Conservation (phyloP, 2,113 vertebrate species). For the Boulengeromyrus knoepffleri region DNA sequence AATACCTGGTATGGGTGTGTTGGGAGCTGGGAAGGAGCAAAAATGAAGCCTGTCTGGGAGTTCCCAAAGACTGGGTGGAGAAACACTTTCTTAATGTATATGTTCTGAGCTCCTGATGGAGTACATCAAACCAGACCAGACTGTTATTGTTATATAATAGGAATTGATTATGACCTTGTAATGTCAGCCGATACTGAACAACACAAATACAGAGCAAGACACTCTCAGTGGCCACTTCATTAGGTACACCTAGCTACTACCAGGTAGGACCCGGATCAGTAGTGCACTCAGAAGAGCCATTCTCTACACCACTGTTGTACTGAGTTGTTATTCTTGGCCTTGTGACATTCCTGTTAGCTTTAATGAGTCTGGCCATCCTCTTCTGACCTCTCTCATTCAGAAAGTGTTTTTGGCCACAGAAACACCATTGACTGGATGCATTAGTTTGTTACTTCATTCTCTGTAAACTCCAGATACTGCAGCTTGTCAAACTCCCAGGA, state of each 20-base stretch:
- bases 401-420: neutral
- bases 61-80: neutral
- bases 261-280: neutral
- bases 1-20: neutral
- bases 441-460: neutral
- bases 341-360: neutral
- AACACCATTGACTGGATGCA: neutral
- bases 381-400: neutral
- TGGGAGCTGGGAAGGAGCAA: neutral
- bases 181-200: neutral
- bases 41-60: neutral
- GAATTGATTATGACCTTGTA: neutral
- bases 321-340: neutral
- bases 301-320: neutral
- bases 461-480: neutral
- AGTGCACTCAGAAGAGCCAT: neutral
- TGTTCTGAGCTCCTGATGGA: neutral
- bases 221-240: neutral
- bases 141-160: neutral
- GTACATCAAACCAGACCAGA: neutral
- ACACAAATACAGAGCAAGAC: neutral
- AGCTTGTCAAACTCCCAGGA: neutral
- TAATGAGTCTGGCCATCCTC: neutral
- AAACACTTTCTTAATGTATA: neutral
- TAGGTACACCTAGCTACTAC: neutral